Conservation (phyloP, 1,140 invertebrate species). For the Paralvinella palmiformis region DNA sequence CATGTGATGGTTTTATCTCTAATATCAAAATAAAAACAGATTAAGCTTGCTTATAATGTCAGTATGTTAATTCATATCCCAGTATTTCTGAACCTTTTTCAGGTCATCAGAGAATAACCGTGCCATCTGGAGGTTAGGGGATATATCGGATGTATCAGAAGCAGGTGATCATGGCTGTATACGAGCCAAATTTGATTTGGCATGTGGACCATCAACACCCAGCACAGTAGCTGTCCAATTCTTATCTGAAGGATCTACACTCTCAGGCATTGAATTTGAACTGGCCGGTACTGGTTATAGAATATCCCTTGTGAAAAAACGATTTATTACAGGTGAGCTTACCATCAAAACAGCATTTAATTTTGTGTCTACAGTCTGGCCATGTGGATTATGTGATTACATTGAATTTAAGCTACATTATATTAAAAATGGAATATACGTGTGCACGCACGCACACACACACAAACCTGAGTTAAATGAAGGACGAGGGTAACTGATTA, state of each 20-base stretch:
- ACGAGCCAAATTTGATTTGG: slow-evolving; percentile 79
- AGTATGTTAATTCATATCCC: too few relatives aligned
- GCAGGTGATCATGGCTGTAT: slow-evolving; percentile 82
- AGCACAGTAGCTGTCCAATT: slow-evolving; percentile 68
- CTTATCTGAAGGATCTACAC: slow-evolving; percentile 86
- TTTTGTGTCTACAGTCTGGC: too few relatives aligned
- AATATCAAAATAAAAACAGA: too few relatives aligned
- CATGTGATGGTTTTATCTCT: too few relatives aligned
- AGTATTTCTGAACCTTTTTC: slow-evolving; percentile 20
- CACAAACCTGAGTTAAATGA: too few relatives aligned
- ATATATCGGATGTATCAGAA: slow-evolving; percentile 79
- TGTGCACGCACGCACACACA: too few relatives aligned
- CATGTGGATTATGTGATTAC: too few relatives aligned
- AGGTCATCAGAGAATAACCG: slow-evolving; percentile 74
- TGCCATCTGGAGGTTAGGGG: slow-evolving; percentile 84
- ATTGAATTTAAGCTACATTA: too few relatives aligned
- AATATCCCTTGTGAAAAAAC: slow-evolving; percentile 84
- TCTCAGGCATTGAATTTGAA: slow-evolving; percentile 91
- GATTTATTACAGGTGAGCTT: slow-evolving; percentile 91
- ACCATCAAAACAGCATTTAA: too few relatives aligned
- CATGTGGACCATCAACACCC: slow-evolving; percentile 38
- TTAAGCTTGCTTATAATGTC: too few relatives aligned
- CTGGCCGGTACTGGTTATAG: slow-evolving; percentile 81
- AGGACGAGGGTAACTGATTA: too few relatives aligned
- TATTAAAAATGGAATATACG: too few relatives aligned